Conservation (phyloP, 1,140 invertebrate species). For the Aphaenogaster ashmeadi region DNA sequence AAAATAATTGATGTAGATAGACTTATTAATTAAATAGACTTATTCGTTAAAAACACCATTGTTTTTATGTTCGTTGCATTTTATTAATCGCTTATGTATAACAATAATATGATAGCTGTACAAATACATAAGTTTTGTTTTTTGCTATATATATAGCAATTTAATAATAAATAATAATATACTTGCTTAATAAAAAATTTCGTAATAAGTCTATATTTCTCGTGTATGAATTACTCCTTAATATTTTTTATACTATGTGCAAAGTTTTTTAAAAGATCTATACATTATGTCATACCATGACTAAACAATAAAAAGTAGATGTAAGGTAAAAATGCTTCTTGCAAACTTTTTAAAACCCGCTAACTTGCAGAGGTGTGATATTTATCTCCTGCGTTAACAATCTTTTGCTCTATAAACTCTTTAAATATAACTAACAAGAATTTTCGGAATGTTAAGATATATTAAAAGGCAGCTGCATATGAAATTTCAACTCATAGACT, state of each 20-base stretch:
- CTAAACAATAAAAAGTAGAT: conserved; percentile 23
- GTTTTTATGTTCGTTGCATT: conserved; percentile 40
- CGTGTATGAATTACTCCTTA: conserved; percentile 31
- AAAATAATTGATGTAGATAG: conserved; percentile 8
- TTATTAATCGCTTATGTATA: conserved; percentile 55
- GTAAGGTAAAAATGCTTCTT: conserved; percentile 33
- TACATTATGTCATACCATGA: conserved; percentile 17
- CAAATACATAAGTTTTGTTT: conserved; percentile 46
- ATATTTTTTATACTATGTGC: conserved; percentile 24
- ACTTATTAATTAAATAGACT: conserved; percentile 4
- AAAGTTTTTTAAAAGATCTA: conserved; percentile 35
- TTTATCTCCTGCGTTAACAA: conserved; percentile 24
- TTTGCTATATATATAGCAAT: conserved; percentile 9
- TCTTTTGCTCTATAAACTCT: conserved; percentile 38
- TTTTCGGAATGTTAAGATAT: conserved; percentile 55
- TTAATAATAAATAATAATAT: conserved; percentile 57
- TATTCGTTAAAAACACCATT: conserved; percentile 8
- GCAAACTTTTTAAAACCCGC: conserved; percentile 8
- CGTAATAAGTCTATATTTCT: conserved; percentile 49
- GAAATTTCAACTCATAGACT: conserved; percentile 40
- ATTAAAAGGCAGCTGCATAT: conserved; percentile 44
- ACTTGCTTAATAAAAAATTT: conserved; percentile 40
- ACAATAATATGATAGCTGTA: conserved; percentile 49
- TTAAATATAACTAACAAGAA: conserved; percentile 44
- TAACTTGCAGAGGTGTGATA: conserved; percentile 21